These are phyloP conservation scores for Hirtodrosophila alboralis DNA, from an alignment of 2,888 invertebrate genomes.

Conservation along the genomic window DNA sequence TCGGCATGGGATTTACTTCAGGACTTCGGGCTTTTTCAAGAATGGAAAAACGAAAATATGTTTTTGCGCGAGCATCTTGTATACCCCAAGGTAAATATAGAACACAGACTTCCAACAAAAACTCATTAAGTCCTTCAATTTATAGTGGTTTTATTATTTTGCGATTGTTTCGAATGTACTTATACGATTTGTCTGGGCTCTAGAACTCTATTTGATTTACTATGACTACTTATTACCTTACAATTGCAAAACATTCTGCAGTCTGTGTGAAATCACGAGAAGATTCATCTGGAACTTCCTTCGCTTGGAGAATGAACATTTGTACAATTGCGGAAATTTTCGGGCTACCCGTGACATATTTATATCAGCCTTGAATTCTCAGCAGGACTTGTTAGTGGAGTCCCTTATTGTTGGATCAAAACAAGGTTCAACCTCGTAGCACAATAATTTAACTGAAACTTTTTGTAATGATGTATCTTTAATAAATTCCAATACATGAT, in stretches of 20 bases:
- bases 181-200: conserved; percentile 95
- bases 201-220: conserved; percentile 91
- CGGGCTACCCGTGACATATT: conserved; percentile 98
- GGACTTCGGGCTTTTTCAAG: conserved; percentile 98
- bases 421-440: neutral
- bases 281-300: conserved; percentile 99
- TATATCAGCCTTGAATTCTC: conserved; percentile 92
- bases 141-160: conserved; percentile 90
- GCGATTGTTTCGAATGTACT: conserved; percentile 97
- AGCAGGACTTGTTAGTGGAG: conserved; percentile 92
- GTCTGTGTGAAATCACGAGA: conserved; percentile 92
- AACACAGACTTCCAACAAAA: neutral
- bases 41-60: conserved; percentile 93
- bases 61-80: conserved; percentile 96
- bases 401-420: conserved; percentile 95
- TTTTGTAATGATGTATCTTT: no score
- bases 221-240: conserved; percentile 89
- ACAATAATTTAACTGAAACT: no score
- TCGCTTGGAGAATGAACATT: conserved; percentile 98
- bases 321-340: conserved; percentile 99
- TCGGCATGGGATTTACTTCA: conserved; percentile 98
- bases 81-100: conserved; percentile 90
- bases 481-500: no score
- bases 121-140: neutral
- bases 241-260: conserved; percentile 90